Base-by-base conservation (phyloP, 1,140 invertebrate species). In the Limonius californicus region DNA sequence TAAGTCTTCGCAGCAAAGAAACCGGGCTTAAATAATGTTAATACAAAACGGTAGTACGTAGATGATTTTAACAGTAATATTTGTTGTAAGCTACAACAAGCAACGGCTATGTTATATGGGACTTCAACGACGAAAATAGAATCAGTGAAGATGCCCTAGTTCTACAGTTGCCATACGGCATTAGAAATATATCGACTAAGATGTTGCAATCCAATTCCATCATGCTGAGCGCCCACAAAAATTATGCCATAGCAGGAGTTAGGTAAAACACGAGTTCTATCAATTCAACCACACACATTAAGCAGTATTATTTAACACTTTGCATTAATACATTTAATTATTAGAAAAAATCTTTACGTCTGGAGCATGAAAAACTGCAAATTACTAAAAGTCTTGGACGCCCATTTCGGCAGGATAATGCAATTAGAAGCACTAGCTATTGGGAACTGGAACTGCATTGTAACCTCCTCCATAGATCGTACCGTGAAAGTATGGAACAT, bases 401-500 rank as follows among this genome's bases (percentile, higher is more conserved):
- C 96, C 0, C 97, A 99, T 78, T 99, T 98, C 73, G 95, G 94
- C 0, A 82, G 97, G 60, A 98, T 99, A 8, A 94, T 98, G 50
- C 91, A 95, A 70, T 78, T 98, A 54, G 88, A 91, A 64, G 85
- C 92, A 0, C 74, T 95, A 6, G 94, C 89, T 12, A 85, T 93
- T 43, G 91, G 90, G 1, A 87, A 90, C 62, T 95, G 95, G 89
- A 98, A 98, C 77, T 93, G 90, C 72, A 89, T 96, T 23, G 91
- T 98, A 27, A 97, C 96, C 0, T 97, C 96, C 0, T 98, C 95
- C 0, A 97, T 99, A 55, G 97, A 99, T 78, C 85, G 95, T 63
- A 95, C 94, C 0, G 95, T 99, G 0, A 98, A 99, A 82, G 95
- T 99, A 0, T 99, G 97, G 97, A 99, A 98, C 77, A 96, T 99